phyloP scores from a whole-genome alignment of 2,113 vertebrate genomes.

The Paedocypris sp. region DNA sequence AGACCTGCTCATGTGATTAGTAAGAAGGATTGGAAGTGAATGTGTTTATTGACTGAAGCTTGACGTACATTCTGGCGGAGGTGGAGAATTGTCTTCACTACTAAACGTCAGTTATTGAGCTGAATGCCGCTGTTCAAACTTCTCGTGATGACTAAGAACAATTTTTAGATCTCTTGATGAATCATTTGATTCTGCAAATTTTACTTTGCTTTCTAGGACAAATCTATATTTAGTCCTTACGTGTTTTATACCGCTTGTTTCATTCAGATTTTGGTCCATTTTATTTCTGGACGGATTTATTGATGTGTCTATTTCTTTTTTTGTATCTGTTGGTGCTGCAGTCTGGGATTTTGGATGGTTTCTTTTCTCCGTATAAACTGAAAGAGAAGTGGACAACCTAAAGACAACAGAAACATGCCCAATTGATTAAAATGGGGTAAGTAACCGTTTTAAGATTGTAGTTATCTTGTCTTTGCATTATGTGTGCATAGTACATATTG shows the following conservation, averaged over 20 bases:
- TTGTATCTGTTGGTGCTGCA: slow-evolving; percentile 34
- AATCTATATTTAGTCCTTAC: no score
- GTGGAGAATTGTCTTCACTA: not conserved
- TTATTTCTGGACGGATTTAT: slow-evolving; percentile 17
- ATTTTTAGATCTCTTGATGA: no score
- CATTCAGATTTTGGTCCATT: not conserved
- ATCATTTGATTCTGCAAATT: no score
- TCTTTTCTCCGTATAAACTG: slow-evolving; percentile 18
- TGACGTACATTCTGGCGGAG: not conserved
- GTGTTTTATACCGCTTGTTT: not conserved
- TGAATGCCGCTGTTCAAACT: slow-evolving; percentile 12
- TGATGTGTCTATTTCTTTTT: slow-evolving; percentile 18
- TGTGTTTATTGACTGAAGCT: slow-evolving; percentile 6
- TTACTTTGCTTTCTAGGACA: no score
- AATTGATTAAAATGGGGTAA: slow-evolving; percentile 59
- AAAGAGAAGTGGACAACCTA: slow-evolving; percentile 32
- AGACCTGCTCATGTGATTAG: not conserved
- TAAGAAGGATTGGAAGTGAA: not conserved
- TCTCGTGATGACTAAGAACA: no score
- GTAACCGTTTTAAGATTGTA: no score
- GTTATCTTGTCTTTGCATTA: no score
- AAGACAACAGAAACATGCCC: slow-evolving; percentile 27
- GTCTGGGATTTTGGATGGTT: slow-evolving; percentile 34
- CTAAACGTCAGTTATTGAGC: slow-evolving; percentile 4
- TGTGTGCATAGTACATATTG: no score